These are phyloP conservation scores for Tarsius wallacei DNA, from an alignment of 2,797 vertebrate genomes.

Conservation along the genomic window DNA sequence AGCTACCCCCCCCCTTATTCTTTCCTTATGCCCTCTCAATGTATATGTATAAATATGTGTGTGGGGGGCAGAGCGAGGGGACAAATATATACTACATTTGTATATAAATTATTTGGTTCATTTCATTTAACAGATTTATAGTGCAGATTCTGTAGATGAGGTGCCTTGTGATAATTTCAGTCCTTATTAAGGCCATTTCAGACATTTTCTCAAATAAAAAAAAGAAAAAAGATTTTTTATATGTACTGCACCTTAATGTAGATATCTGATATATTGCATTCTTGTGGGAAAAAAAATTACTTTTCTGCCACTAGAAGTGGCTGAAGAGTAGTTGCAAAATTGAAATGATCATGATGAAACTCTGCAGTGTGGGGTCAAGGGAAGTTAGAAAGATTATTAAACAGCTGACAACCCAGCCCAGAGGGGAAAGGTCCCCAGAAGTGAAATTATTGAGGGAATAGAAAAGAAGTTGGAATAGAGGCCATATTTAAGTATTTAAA, in stretches of 20 bases:
- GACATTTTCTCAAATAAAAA: slow-evolving; percentile 16
- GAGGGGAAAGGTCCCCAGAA: neutral
- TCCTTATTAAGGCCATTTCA: slow-evolving; percentile 52
- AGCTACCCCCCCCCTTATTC: neutral
- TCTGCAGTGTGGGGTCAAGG: slow-evolving; percentile 45
- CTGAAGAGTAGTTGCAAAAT: slow-evolving; percentile 60
- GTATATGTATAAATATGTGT: neutral
- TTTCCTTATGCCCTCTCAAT: neutral
- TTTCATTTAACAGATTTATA: neutral
- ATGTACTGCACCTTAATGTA: slow-evolving; percentile 4
- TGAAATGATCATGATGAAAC: slow-evolving; percentile 74
- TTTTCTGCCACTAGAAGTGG: slow-evolving; percentile 65
- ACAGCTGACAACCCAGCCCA: neutral
- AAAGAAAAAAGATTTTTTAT: slow-evolving; percentile 6
- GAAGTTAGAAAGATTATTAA: slow-evolving; percentile 70
- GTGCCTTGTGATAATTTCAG: neutral
- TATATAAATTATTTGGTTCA: neutral
- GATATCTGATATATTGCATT: slow-evolving; percentile 62
- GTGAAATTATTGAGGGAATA: slow-evolving; percentile 58
- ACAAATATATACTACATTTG: neutral
- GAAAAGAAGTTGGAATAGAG: slow-evolving; percentile 31
- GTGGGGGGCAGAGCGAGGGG: neutral
- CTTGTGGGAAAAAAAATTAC: slow-evolving; percentile 65
- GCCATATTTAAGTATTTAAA: slow-evolving; percentile 53
- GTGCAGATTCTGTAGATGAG: neutral